Percentiles rank a stretch among this genome's conserved stretches.
These are phyloP conservation scores for Eulemur mongoz DNA, from an alignment of 2,797 vertebrate genomes.

Conservation along the genomic window DNA sequence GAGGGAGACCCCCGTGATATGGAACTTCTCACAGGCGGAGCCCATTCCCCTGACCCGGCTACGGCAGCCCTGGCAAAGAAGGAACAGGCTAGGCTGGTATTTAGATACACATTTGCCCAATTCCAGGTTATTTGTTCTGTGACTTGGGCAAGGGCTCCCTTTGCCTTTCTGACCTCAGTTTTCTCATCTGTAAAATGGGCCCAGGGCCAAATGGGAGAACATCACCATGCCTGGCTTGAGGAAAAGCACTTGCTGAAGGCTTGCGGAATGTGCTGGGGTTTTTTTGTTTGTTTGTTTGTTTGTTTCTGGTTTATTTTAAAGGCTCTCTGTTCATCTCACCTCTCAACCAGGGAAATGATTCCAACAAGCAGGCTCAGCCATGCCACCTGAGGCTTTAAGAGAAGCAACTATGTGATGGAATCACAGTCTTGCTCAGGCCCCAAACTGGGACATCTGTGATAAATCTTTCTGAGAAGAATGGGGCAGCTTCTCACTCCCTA, in stretches of 20 bases:
- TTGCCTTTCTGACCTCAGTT: not conserved
- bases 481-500: not conserved
- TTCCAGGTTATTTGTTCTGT: not conserved
- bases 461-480: not conserved
- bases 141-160: not conserved
- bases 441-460: fast-evolving
- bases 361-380: not conserved
- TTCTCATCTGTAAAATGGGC: not conserved
- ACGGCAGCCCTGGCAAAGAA: not conserved
- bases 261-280: not conserved
- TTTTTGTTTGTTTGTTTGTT: too few relatives aligned
- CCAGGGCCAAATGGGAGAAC: not conserved
- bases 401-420: not conserved
- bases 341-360: not conserved
- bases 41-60: not conserved
- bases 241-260: not conserved
- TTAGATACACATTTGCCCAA: not conserved
- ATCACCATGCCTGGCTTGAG: not conserved
- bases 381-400: not conserved
- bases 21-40: not conserved
- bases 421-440: too few relatives aligned
- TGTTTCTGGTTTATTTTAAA: not conserved
- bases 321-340: not conserved
- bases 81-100: not conserved
- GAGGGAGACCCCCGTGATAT: fast-evolving